Evolutionary conservation across 2,888 invertebrate species (phyloP).

Genomic region (Allygus modestus): DNA sequence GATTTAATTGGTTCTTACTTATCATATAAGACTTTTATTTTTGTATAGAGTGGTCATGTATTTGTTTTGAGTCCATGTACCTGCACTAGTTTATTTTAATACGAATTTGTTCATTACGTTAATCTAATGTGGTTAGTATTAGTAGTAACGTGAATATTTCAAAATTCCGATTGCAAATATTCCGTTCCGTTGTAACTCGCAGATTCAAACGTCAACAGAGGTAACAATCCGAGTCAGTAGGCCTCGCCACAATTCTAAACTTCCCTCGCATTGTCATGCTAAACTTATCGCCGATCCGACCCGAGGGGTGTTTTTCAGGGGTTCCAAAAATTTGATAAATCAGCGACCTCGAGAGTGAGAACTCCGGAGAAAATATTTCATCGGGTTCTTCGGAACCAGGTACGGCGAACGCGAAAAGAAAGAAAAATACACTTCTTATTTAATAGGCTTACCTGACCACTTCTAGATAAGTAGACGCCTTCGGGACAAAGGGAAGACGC

Average conservation of each 20-base stretch:
- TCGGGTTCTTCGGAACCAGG: conserved; percentile 5
- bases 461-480: conserved; percentile 53
- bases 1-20: no score
- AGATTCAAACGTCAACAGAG: neutral
- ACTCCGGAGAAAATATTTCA: conserved; percentile 23
- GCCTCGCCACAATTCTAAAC: conserved; percentile 1
- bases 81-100: no score
- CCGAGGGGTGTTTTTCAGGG: conserved; percentile 14
- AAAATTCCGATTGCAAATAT: no score
- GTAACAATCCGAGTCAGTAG: neutral
- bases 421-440: conserved; percentile 45
- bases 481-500: neutral
- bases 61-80: no score
- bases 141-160: no score
- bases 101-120: no score
- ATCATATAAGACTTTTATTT: no score
- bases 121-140: no score
- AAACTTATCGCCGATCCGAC: conserved; percentile 9
- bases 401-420: conserved; percentile 9
- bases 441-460: conserved; percentile 55
- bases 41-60: no score
- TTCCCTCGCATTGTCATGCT: conserved; percentile 5
- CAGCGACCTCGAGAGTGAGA: conserved; percentile 14
- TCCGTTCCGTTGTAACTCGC: neutral
- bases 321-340: conserved; percentile 34